Evolutionary conservation across 2,113 vertebrate genomes (phyloP), one percentile per base, ranked within the genome.

Genomic region (Cryptoleucopteryx plumbea): DNA sequence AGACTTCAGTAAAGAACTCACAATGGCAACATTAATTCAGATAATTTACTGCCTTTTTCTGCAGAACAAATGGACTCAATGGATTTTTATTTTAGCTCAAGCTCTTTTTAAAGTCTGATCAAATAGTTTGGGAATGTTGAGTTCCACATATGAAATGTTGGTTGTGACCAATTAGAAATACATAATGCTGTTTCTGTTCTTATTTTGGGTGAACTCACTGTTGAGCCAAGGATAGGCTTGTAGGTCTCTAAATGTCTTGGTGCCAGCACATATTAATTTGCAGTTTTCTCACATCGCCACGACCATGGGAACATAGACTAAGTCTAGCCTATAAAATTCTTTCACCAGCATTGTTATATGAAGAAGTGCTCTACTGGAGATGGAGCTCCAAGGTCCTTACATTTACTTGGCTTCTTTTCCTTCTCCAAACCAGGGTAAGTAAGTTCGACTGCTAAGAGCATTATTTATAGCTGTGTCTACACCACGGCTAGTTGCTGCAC

Each of bases 101-200:
- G 43, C 43, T 74, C 55, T 91, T 80, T 89, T 65, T 59, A 71
- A 88, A 95, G 47, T 92, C 93, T 97, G 95, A 93, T 85, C 86
- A 94, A 91, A 96, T 79, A 82, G 66, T 94, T 95, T 45, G 89
- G 84, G 93, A 95, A 97, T 96, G 89, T 72, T 7, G 1, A 81
- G 62, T 91, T 94, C 50, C 52, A 78, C 75, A 93, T 50, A 74
- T 2, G 10, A 90, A 75, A 85, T n/a, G 56, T 74, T 89, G 38
- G 19, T 92, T 92, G 82, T 86, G 86, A 93, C 48, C 72, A 92
- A 67, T 86, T 81, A 88, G 59, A 89, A 95, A 86, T 50, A 20
- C 61, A 95, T 84, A 94, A 95, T 93, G 40, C 73, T 79, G 31
- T 53, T 87, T 96, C 91, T 96, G 83, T 96, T 96, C 94, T 72